Evolutionary conservation across 2,113 vertebrate genomes (phyloP).

Genomic region (Ailurus styani): DNA sequence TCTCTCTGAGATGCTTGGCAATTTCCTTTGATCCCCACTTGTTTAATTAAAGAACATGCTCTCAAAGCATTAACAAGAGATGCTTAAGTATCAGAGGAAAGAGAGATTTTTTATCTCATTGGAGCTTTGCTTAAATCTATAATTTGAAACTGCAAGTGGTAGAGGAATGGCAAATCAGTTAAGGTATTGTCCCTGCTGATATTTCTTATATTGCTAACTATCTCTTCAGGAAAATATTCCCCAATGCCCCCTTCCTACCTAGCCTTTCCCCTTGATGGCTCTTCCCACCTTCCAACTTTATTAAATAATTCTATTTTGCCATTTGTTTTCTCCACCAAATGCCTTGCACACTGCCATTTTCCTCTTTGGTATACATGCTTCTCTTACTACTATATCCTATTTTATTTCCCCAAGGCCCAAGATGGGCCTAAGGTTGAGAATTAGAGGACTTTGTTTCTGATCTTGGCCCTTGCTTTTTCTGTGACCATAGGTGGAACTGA

Average conservation of each 20-base stretch:
- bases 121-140: constrained; percentile 39
- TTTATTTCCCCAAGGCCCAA: neutral
- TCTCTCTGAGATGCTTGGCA: constrained; percentile 32
- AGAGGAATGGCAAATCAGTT: constrained; percentile 2
- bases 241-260: neutral
- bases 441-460: neutral
- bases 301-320: neutral
- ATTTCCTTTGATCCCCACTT: constrained; percentile 38
- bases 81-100: constrained; percentile 39
- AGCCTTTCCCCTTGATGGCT: neutral
- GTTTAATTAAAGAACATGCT: constrained; percentile 61
- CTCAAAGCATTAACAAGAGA: constrained; percentile 25
- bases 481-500: neutral
- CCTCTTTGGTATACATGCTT: neutral
- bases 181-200: neutral
- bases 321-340: neutral
- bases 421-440: neutral
- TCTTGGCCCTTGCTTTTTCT: neutral
- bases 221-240: neutral
- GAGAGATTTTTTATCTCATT: neutral
- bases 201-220: constrained; percentile 13
- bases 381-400: neutral
- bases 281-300: neutral
- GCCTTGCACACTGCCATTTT: neutral
- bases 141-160: constrained; percentile 1